Evolutionary conservation across 1,140 invertebrate genomes (phyloP), one percentile per base, ranked within the genome.

Genomic region (Panagrolaimus sp.): DNA sequence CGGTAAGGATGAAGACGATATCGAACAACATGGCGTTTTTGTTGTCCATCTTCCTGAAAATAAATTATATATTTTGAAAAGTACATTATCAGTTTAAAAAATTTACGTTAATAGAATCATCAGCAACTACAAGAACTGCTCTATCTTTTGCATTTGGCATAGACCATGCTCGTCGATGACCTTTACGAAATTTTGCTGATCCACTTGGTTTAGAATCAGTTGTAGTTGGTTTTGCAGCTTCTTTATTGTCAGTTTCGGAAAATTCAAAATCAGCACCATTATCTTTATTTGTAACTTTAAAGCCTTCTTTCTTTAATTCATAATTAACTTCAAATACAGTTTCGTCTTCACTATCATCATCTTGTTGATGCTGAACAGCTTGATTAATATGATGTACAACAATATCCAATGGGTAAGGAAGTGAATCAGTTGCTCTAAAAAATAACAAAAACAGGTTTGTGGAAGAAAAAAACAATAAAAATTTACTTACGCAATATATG

Each of bases 141-240:
- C 31, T 57, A 14, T 66, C 45, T 27, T 38, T 38, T 8, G 25
- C 45, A 43, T 66, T 47, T n/a, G 65, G 65, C 51, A 57, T 47
- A 20, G 65, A 66, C 65, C 45, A 66, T 47, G 65, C 45, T 5
- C 65, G 65, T 63, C 65, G 38, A 48, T 57, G 65, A 38, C 65
- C 65, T 47, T 57, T 47, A 8, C 45, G 38, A 48, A 66, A 66
- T 14, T 27, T 66, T 25, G 16, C 42, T 25, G 42, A 27, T 57
- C 51, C 51, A 57, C 20, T 25, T 9, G 16, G 20, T 9, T 27
- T 57, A 5, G 51, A 16, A 57, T 7, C 25, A 11, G 51, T 9
- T 20, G 27, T 31, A 11, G 42, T 31, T 14, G 65, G 20, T 11
- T n/a, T 31, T 7, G 16, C 31, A 38, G 31, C 31, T 38, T 38